Evolutionary conservation across 2,888 invertebrate genomes (phyloP), one percentile per base, ranked within the genome.

Genomic region (Xanthia togata): DNA sequence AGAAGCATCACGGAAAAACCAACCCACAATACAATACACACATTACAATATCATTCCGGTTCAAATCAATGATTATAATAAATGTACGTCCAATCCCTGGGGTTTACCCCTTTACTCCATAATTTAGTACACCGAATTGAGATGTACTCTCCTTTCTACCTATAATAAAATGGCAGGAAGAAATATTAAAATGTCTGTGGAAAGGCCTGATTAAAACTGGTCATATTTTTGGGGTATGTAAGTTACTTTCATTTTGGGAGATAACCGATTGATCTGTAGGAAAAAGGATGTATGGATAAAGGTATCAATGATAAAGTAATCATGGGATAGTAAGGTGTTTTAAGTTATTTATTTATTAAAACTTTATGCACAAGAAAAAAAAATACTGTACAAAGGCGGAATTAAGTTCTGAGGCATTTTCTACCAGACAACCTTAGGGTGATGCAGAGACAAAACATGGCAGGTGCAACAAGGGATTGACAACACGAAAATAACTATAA

Each of bases 11-110:
- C 44, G 47, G 8, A 79, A 78, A 85, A 72, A 79, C 76, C 81
- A 76, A 35, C 64, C 68, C 59, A 57, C 70, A 78, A 83, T 82
- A 83, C 38, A 82, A 8, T 82, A 83, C 38, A 82, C 8, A 57
- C 26, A 55, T 69, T 65, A 78, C 73, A 73, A 53, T 78, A 62
- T 74, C 70, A 78, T 81, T 78, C 41, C 57, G 65, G 64, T 67
- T 78, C 75, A 78, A 87, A 89, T 86, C 79, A 84, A 89, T 87
- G 78, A 85, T 81, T 74, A 88, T 78, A 79, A 31, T 35, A 47
- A 57, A 38, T 63, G 57, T 59, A 65, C 65, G 57, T 44, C 38
- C 23, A 35, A 14, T 53, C 85, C 78, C 64, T 12, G 60, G 47
- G 73, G 76, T 63, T 60, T 31, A 38, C 74, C 65, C 60, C 47